phyloP scores from a whole-genome alignment of 2,113 vertebrate genomes.

The Ardeotis arabs region DNA sequence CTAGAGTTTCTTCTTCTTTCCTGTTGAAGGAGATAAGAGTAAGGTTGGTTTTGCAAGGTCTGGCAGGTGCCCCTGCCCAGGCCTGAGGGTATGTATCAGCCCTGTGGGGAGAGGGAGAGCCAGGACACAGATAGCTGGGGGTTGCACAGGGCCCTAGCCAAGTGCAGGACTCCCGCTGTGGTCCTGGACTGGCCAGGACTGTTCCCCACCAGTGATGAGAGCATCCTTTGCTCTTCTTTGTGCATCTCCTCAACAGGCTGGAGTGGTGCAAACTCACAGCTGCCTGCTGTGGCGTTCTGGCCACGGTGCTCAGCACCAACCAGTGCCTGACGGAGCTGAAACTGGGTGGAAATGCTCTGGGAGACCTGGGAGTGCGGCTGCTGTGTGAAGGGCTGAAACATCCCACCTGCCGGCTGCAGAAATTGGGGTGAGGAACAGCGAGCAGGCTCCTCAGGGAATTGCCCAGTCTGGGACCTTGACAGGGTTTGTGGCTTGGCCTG shows the following conservation, averaged over 20 bases:
- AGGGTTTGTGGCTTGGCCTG: background rate
- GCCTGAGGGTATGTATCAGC: no score
- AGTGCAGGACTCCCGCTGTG: no score
- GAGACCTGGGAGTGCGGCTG: background rate
- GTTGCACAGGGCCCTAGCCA: background rate
- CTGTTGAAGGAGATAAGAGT: background rate
- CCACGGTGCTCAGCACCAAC: background rate
- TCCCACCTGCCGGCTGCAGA: conserved; percentile 10
- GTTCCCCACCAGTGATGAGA: background rate
- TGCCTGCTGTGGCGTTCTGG: conserved; percentile 3
- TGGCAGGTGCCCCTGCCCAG: background rate
- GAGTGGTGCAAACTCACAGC: conserved; percentile 29
- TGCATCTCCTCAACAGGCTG: background rate
- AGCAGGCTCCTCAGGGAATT: background rate
- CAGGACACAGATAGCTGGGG: background rate
- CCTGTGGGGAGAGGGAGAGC: background rate
- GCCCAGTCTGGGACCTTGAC: background rate
- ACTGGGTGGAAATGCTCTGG: background rate
- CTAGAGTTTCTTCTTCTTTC: background rate
- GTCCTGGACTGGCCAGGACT: background rate
- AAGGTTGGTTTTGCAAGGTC: background rate
- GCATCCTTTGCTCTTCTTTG: background rate
- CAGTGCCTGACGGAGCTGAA: conserved; percentile 37
- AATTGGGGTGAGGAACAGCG: conserved; percentile 20
- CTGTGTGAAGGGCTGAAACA: conserved; percentile 34